Base-by-base conservation (phyloP, 2,113 vertebrate species). In the Variabilichromis moorii region DNA sequence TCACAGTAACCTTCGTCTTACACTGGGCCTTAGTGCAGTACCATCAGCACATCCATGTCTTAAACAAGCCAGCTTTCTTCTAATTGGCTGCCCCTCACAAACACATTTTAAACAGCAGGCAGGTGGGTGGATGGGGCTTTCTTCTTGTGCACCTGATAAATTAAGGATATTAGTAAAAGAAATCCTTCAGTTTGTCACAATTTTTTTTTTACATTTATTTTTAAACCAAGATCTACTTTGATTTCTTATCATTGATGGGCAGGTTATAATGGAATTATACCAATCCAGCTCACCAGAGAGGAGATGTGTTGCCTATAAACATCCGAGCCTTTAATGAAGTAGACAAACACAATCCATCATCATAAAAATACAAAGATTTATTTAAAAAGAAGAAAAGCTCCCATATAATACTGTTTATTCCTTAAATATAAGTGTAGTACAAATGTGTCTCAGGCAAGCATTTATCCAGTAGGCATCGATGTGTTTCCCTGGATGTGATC, bases 361-460 rank as follows among this genome's bases (percentile, higher is more conserved):
- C 91, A 82, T 87, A 95, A 95, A 94, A 96, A 95, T 94, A 93
- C 92, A 94, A 88, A 80, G 80, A 87, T 96, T 95, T 95, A 94
- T 94, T 95, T 84, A 86, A 86, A 89, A 91, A 90, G 91, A 66
- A 90, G 68, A 71, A 66, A 90, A 87, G 82, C 82, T 92, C 84
- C 87, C 87, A 92, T 84, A 93, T 95, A 96, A 96, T 93, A 96
- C 94, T 93, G 94, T 91, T 93, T 88, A 86, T 83, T 94, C 86
- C 84, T 94, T 94, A 95, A 94, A 95, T 93, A 94, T 81, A 94
- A 76, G 78, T 59, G 90, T 85, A 91, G 90, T 87, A 93, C 54
- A 91, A 78, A 90, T 57, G 78, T 89, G 85, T 88, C 42, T 83
- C 13, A 51, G 21, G 71, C 24, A 51, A 85, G 9, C 31, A 68